Evolutionary conservation across 2,888 invertebrate genomes (phyloP).

Genomic region (Muschampia plurimacula): DNA sequence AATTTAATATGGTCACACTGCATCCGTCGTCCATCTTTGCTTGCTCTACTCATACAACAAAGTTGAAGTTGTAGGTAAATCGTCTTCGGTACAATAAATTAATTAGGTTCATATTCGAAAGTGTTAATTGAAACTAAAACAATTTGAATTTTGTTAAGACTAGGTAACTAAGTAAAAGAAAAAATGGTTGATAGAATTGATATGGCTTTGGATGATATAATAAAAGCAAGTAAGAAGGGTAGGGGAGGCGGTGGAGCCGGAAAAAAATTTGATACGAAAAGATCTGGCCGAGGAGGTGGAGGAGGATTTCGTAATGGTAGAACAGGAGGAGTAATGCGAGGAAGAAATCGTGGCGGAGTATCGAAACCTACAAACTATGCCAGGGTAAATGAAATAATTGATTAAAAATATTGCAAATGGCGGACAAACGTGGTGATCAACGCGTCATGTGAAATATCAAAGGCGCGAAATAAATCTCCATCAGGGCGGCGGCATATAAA

Average conservation of each 20-base stretch:
- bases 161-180: neutral
- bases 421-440: slow-evolving; percentile 73
- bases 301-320: slow-evolving; percentile 83
- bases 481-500: neutral
- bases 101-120: neutral
- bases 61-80: too few relatives aligned
- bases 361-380: slow-evolving; percentile 87
- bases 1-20: too few relatives aligned
- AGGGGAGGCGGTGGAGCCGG: slow-evolving; percentile 86
- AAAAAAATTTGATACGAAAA: slow-evolving; percentile 75
- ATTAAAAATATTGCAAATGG: slow-evolving; percentile 77
- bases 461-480: slow-evolving; percentile 25
- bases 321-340: slow-evolving; percentile 87
- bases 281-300: slow-evolving; percentile 77
- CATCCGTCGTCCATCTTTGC: too few relatives aligned
- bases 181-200: slow-evolving; percentile 97
- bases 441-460: slow-evolving; percentile 58
- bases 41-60: too few relatives aligned
- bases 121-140: neutral
- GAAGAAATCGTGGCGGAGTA: slow-evolving; percentile 90
- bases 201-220: slow-evolving; percentile 98
- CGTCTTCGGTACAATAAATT: too few relatives aligned
- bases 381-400: slow-evolving; percentile 87
- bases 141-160: neutral
- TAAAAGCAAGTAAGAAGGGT: slow-evolving; percentile 92